A percentile compares a stretch with the other conserved stretches of the same genome.
These are phyloP conservation scores for Salarias fasciatus DNA, from an alignment of 2,797 vertebrate genomes.

Conservation along the genomic window DNA sequence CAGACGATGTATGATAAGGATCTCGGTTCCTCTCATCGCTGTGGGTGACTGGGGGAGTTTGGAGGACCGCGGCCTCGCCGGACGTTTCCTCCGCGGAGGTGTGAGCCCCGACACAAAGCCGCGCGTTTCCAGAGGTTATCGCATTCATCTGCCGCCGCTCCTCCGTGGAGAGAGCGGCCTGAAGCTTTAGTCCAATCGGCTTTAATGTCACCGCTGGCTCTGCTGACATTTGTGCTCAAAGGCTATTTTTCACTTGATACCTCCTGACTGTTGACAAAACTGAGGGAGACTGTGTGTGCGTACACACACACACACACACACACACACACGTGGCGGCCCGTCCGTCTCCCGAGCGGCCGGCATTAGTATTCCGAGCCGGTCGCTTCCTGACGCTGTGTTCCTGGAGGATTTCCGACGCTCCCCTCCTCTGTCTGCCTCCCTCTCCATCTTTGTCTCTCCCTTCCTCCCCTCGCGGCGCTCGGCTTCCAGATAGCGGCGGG, in stretches of 20 bases:
- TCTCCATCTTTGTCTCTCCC: conserved; percentile 55
- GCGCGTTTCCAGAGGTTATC: conserved; percentile 43
- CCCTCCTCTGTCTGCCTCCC: conserved; percentile 58
- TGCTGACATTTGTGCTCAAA: conserved; percentile 77
- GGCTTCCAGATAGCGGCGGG: conserved; percentile 71
- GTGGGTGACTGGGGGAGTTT: background rate
- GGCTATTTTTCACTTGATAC: conserved; percentile 72
- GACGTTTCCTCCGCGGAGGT: background rate
- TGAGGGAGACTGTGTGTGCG: conserved; percentile 44
- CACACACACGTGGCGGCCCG: conserved; percentile 16
- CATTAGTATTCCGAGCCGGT: conserved; percentile 79
- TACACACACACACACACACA: conserved; percentile 4
- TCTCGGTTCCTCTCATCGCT: too few relatives aligned
- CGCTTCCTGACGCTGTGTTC: conserved; percentile 79
- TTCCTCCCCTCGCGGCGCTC: conserved; percentile 35
- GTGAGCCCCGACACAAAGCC: background rate
- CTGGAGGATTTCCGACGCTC: conserved; percentile 74
- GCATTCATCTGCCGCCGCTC: conserved; percentile 26
- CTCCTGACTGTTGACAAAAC: conserved; percentile 77
- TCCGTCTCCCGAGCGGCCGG: conserved; percentile 47
- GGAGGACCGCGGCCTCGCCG: background rate
- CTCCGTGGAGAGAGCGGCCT: conserved; percentile 30
- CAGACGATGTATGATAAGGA: too few relatives aligned
- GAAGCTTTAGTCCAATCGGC: conserved; percentile 60
- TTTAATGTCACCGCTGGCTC: conserved; percentile 75